Base-by-base conservation (phyloP, 2,797 vertebrate species). In the Meriones psammophilus region DNA sequence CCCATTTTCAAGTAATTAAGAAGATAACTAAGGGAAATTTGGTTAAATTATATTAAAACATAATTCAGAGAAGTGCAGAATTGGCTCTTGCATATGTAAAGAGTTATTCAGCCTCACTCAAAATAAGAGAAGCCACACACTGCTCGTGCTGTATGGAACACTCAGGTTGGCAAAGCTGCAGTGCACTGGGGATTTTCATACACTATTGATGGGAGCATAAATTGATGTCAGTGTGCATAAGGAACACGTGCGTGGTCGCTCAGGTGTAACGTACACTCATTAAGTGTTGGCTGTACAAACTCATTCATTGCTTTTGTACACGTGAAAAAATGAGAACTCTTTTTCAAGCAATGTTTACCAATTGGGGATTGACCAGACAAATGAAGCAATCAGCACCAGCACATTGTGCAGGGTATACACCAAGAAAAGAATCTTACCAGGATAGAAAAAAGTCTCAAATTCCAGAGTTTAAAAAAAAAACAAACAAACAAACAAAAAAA, bases 21-120 rank as follows among this genome's bases (percentile, higher is more conserved):
- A 73, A 17, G 87, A 28, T 86, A 92, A 76, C 20, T 22, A 66
- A 24, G 22, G 17, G 66, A 91, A 95, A 89, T 91, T 39, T 95
- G 54, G 76, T 85, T 69, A 81, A 62, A 83, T 88, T 91, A 46
- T 88, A 62, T 20, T 64, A 77, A 77, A 24, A 3, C 30, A 64
- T 10, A 76, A 62, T 33, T 74, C 86, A 88, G n/a, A 76, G 69
- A 62, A 62, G 26, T 33, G 42, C 56, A 74, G 36, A 60, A 60
- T 46, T 46, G 36, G 20, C 28, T 90, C 42, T 95, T 80, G 60
- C 1, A 68, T 46, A 66, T 85, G 30, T 62, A 60, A 87, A 85
- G 54, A 60, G 12, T 90, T 91, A 69, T 76, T 93, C 18, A 91
- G 30, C 22, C 92, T 94, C 50, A 58, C 54, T 89, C 24, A 66